phyloP scores from a whole-genome alignment of 2,797 vertebrate species.

The Scolopax rusticola region DNA sequence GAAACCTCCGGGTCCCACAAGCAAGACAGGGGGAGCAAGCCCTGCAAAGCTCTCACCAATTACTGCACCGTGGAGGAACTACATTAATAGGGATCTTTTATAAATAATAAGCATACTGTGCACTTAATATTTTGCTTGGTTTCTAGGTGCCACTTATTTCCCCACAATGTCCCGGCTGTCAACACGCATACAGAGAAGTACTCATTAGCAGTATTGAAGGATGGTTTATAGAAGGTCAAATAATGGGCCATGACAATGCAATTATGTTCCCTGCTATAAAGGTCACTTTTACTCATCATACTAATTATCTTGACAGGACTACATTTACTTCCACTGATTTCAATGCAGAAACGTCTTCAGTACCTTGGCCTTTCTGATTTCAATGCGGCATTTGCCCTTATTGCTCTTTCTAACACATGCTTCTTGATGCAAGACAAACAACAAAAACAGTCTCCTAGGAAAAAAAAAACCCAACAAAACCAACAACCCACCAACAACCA shows the following conservation, averaged over 20 bases:
- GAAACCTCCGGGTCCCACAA: not conserved
- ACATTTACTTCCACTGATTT: conserved; percentile 11
- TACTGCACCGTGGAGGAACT: not conserved
- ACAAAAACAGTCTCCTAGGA: not conserved
- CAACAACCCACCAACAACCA: not conserved
- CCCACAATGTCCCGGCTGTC: conserved; percentile 5
- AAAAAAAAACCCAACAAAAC: not conserved
- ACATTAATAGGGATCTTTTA: not conserved
- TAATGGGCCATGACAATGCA: conserved; percentile 65
- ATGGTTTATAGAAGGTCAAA: conserved; percentile 67
- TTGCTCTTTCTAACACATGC: not conserved
- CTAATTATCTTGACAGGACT: conserved; percentile 64
- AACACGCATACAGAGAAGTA: not conserved
- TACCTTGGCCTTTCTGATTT: not conserved
- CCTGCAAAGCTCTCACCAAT: not conserved
- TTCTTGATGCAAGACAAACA: not conserved
- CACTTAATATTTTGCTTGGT: not conserved
- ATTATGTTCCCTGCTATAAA: conserved; percentile 70
- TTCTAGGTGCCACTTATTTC: conserved; percentile 11
- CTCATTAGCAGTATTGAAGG: conserved; percentile 58
- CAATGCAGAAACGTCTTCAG: not conserved
- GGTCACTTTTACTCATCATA: conserved; percentile 67
- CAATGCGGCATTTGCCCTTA: not conserved
- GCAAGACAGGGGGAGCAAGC: rapidly evolving
- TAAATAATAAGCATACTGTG: not conserved